Evolutionary conservation across 2,888 invertebrate genomes (phyloP).

Genomic region (Omphaloscelis lunosa): DNA sequence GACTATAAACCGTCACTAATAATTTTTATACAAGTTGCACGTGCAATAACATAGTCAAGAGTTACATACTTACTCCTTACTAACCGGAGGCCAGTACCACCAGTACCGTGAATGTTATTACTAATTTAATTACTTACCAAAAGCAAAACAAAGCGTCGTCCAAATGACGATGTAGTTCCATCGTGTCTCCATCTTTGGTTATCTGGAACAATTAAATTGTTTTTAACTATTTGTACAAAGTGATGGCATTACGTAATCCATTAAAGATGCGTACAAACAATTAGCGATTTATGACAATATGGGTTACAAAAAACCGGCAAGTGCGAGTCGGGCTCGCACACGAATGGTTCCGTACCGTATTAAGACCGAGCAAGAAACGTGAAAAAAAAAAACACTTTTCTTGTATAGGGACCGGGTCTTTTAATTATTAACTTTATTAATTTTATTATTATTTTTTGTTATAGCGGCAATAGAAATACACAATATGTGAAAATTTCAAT

Average conservation of each 20-base stretch:
- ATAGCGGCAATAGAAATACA: no score
- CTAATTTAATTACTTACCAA: slow-evolving; percentile 68
- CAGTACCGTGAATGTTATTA: not conserved
- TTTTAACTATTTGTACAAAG: not conserved
- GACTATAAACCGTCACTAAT: not conserved
- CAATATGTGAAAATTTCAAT: no score
- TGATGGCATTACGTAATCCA: not conserved
- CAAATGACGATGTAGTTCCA: slow-evolving; percentile 76
- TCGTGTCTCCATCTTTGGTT: slow-evolving; percentile 80
- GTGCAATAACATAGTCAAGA: slow-evolving; percentile 16
- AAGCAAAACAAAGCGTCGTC: slow-evolving; percentile 70
- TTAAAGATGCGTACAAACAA: not conserved
- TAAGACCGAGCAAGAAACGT: no score
- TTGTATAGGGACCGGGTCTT: no score
- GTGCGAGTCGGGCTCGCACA: no score
- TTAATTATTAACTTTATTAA: no score
- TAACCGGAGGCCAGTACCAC: not conserved
- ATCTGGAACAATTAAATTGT: slow-evolving; percentile 77
- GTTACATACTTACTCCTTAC: not conserved
- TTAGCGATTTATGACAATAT: not conserved
- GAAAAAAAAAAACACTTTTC: no score
- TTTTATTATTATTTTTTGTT: no score
- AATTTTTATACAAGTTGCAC: not conserved
- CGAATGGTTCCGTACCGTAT: no score
- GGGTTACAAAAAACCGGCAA: not conserved